Conservation (phyloP, 37 sponge, comb jelly and placozoan genomes). For the Lycopodina hypogea region DNA sequence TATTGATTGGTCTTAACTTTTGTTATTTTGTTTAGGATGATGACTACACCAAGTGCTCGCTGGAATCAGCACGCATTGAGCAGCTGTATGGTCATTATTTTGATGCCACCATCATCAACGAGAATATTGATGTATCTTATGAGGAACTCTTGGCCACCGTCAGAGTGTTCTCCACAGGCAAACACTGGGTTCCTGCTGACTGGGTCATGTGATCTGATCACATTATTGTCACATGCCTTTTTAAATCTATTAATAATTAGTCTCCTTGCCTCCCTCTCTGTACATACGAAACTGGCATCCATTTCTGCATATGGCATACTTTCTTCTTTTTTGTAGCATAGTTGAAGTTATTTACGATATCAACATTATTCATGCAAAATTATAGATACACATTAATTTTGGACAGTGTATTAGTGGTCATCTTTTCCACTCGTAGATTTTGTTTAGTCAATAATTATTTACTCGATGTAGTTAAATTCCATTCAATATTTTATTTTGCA, state of each 20-base stretch:
- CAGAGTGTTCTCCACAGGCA: constrained; percentile 61
- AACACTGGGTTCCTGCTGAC: constrained; percentile 78
- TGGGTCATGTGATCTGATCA: constrained; percentile 69
- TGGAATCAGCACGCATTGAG: constrained; percentile 67
- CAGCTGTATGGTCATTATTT: constrained; percentile 62
- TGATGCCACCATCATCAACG: constrained; percentile 77
- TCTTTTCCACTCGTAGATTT: too few species aligned
- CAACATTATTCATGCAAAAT: too few species aligned
- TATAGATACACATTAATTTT: too few species aligned
- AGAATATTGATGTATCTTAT: constrained; percentile 79
- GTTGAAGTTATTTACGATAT: too few species aligned
- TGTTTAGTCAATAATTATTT: too few species aligned
- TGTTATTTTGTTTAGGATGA: constrained; percentile 36
- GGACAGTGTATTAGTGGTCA: too few species aligned
- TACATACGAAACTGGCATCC: too few species aligned
- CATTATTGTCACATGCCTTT: not conserved
- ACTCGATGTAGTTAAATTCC: too few species aligned
- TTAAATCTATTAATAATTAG: constrained; percentile 1
- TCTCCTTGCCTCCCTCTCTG: constrained; percentile 6
- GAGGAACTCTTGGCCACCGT: constrained; percentile 66
- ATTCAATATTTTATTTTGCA: too few species aligned
- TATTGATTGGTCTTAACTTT: too few species aligned
- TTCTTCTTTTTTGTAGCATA: too few species aligned
- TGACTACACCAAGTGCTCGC: constrained; percentile 56
- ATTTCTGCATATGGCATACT: too few species aligned